Conservation (phyloP, 2,888 invertebrate genomes). For the Drosophila paramelanica region DNA sequence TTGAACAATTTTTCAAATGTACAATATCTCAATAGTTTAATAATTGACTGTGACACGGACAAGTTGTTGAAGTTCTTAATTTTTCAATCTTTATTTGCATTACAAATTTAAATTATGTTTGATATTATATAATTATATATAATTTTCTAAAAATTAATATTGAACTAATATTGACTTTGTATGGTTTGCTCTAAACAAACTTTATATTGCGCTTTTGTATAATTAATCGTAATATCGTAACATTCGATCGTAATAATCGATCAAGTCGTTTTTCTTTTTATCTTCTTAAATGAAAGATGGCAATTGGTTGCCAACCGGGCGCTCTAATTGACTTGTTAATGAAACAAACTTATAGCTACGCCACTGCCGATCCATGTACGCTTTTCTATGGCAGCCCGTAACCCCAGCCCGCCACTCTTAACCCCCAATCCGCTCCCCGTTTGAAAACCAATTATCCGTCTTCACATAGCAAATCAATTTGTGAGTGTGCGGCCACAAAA, state of each 20-base stretch:
- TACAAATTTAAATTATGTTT: background rate
- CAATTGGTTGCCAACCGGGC: constrained; percentile 29
- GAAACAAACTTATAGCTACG: constrained; percentile 36
- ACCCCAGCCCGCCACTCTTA: background rate
- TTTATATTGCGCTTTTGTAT: background rate
- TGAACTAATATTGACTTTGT: too few relatives aligned
- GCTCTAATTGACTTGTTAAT: constrained; percentile 55
- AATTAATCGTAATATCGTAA: too few relatives aligned
- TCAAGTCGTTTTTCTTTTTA: background rate
- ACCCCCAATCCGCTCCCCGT: constrained; percentile 10
- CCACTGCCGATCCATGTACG: constrained; percentile 37
- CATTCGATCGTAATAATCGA: too few relatives aligned
- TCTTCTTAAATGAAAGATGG: constrained; percentile 15
- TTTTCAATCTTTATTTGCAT: background rate
- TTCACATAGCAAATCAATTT: constrained; percentile 64
- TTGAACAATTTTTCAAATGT: too few relatives aligned
- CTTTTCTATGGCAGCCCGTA: constrained; percentile 35
- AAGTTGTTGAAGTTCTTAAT: background rate
- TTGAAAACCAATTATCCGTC: constrained; percentile 58
- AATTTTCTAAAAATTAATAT: too few relatives aligned
- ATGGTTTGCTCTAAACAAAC: background rate
- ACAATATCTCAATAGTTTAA: background rate
- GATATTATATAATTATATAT: background rate
- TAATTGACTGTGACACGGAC: background rate
- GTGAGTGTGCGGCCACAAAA: constrained; percentile 36